Conservation (phyloP, 2,797 vertebrate genomes). For the Anas capensis region DNA sequence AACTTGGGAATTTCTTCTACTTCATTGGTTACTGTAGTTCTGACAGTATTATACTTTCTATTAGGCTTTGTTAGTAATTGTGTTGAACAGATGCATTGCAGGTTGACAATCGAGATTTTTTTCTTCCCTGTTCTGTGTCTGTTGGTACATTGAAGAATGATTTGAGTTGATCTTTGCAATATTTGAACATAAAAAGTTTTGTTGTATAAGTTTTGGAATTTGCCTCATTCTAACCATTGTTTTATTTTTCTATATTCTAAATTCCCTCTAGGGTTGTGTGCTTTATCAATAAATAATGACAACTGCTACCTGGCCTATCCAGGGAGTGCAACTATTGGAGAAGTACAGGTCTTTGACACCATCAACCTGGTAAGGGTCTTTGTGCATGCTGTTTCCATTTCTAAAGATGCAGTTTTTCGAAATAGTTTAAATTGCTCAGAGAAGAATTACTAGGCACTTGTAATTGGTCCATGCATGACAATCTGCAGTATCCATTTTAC, state of each 20-base stretch:
- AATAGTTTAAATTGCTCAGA: fast-evolving
- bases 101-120: neutral
- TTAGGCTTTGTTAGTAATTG: neutral
- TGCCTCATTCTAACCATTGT: neutral
- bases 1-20: neutral
- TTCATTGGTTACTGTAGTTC: neutral
- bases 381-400: neutral
- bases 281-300: conserved; percentile 97
- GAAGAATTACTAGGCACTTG: neutral
- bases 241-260: neutral
- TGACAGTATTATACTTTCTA: neutral
- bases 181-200: neutral
- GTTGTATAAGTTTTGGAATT: neutral
- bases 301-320: conserved; percentile 98
- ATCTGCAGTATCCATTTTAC: neutral
- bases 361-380: conserved; percentile 92
- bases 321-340: conserved; percentile 96
- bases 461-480: neutral
- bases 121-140: neutral
- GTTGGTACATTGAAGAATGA: neutral
- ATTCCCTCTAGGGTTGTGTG: conserved; percentile 86
- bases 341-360: conserved; percentile 98
- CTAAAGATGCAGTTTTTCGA: neutral
- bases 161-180: neutral
- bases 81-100: neutral